These are phyloP conservation scores for Volucella inflata DNA, from an alignment of 2,888 invertebrate species.

Conservation along the genomic window DNA sequence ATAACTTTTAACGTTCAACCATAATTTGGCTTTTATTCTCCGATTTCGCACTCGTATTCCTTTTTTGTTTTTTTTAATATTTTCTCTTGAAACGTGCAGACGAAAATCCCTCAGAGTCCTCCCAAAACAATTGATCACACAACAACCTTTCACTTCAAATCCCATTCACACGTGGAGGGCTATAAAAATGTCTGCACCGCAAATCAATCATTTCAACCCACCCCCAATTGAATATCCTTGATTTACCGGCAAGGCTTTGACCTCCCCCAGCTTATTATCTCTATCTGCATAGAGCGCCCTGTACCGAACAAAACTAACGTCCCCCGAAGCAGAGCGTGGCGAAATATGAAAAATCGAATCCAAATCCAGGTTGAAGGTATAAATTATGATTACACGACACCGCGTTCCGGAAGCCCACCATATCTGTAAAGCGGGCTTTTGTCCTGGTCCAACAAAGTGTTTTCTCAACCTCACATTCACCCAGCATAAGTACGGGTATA, in stretches of 20 bases:
- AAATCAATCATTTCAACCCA: conserved; percentile 71
- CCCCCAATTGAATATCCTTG: conserved; percentile 23
- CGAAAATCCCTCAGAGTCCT: conserved; percentile 36
- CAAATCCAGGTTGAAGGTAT: conserved; percentile 71
- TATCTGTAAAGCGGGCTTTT: conserved; percentile 52
- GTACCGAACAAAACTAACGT: conserved; percentile 25
- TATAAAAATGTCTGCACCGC: conserved; percentile 64
- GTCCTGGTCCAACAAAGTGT: conserved; percentile 60
- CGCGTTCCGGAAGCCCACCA: conserved; percentile 63
- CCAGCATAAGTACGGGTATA: conserved; percentile 1
- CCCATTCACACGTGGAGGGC: conserved; percentile 48
- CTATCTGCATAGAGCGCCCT: neutral
- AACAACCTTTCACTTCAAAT: conserved; percentile 46
- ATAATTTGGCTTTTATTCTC: conserved; percentile 58
- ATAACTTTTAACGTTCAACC: conserved; percentile 35
- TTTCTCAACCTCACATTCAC: conserved; percentile 31
- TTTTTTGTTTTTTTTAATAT: conserved; percentile 28
- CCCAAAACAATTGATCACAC: conserved; percentile 65
- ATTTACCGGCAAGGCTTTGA: conserved; percentile 28
- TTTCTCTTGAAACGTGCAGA: conserved; percentile 39
- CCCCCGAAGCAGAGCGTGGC: conserved; percentile 29
- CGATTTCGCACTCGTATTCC: conserved; percentile 1
- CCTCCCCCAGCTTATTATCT: conserved; percentile 55
- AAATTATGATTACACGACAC: conserved; percentile 72
- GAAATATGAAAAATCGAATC: conserved; percentile 71